A percentile compares a stretch with the other conserved stretches of the same genome.
phyloP scores from a whole-genome alignment of 1,140 invertebrate genomes.

The Heliconius hewitsoni region DNA sequence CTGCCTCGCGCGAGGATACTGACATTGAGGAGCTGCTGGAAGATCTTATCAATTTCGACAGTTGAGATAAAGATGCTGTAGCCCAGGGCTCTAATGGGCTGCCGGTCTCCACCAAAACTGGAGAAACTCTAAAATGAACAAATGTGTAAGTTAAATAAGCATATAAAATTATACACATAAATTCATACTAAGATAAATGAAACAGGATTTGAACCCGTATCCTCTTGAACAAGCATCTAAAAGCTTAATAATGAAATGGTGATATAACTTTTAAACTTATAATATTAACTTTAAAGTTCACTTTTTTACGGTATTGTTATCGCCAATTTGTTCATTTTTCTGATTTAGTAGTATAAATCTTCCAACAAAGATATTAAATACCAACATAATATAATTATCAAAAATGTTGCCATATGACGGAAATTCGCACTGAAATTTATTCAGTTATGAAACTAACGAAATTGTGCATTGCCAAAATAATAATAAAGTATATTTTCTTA shows the following conservation, averaged over 20 bases:
- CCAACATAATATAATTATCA: neutral
- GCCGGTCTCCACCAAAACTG: conserved; percentile 49
- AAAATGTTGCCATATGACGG: neutral
- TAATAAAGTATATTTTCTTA: no score
- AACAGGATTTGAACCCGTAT: neutral
- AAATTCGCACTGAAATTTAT: no score
- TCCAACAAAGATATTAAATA: no score
- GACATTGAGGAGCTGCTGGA: conserved; percentile 51
- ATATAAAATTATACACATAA: neutral
- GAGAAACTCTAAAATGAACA: conserved; percentile 59
- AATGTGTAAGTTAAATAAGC: neutral
- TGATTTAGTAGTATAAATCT: no score
- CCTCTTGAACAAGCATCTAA: neutral
- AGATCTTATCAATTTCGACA: conserved; percentile 64
- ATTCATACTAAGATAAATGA: neutral
- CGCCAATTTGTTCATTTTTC: no score
- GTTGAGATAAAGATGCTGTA: conserved; percentile 61
- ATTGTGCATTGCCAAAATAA: no score
- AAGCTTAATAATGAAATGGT: neutral
- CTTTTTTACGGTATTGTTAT: no score
- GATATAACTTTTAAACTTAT: neutral
- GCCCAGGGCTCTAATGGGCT: conserved; percentile 73
- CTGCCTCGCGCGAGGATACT: conserved; percentile 28
- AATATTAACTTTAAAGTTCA: no score
- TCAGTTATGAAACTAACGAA: no score